Evolutionary conservation across 1,140 invertebrate genomes (phyloP).

Genomic region (Venturia canescens): DNA sequence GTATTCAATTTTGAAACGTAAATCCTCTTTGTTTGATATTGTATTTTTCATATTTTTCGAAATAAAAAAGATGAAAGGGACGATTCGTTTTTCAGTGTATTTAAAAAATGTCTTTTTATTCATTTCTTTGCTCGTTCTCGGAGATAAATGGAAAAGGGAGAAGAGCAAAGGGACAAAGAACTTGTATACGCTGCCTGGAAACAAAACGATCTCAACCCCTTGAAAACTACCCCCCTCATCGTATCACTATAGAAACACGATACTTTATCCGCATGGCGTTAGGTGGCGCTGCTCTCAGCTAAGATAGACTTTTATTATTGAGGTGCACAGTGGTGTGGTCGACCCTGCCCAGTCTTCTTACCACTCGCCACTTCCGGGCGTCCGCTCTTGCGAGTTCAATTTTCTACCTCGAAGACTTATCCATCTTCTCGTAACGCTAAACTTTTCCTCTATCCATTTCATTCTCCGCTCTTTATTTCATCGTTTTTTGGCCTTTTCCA

Average conservation of each 20-base stretch:
- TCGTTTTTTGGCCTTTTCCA: background rate
- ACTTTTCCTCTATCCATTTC: conserved; percentile 33
- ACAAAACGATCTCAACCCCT: conserved; percentile 24
- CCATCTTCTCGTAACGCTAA: conserved; percentile 35
- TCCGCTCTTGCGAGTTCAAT: conserved; percentile 28
- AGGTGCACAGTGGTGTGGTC: conserved; percentile 22
- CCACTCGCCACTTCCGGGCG: conserved; percentile 18
- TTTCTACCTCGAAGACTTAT: conserved; percentile 43
- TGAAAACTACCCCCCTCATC: background rate
- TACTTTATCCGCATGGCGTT: background rate
- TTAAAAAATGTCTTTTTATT: background rate
- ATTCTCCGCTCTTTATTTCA: background rate
- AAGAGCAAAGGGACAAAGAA: too few species aligned
- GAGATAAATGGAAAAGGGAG: background rate
- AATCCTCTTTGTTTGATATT: too few species aligned
- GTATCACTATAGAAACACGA: background rate
- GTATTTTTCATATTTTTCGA: conserved; percentile 7
- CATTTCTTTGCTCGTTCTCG: background rate
- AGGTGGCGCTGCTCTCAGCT: background rate
- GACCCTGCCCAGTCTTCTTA: background rate
- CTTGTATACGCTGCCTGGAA: background rate
- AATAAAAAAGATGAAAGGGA: too few species aligned
- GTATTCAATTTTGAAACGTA: too few species aligned
- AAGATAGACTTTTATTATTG: conserved; percentile 42
- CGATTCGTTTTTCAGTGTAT: too few species aligned